Evolutionary conservation across 2,888 invertebrate genomes (phyloP).

Genomic region (Drosophila stalkeri): DNA sequence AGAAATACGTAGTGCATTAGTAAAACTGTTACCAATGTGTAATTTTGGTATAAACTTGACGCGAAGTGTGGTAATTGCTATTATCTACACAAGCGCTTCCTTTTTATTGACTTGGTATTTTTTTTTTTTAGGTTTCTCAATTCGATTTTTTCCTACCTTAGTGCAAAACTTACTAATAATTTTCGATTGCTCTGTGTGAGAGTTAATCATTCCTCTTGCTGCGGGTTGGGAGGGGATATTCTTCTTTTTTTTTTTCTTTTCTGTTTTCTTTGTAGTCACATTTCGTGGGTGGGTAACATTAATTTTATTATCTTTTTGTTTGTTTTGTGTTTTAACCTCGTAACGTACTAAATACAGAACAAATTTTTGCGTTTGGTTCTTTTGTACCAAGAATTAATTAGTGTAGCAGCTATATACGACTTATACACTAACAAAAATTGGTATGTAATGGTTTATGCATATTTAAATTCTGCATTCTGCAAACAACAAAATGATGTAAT

Average conservation of each 20-base stretch:
- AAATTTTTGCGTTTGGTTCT: constrained; percentile 35
- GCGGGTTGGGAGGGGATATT: constrained; percentile 12
- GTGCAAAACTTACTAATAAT: constrained; percentile 37
- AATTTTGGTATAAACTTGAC: constrained; percentile 34
- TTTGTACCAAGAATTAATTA: constrained; percentile 48
- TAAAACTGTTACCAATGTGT: constrained; percentile 52
- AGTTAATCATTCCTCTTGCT: constrained; percentile 20
- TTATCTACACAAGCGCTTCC: constrained; percentile 37
- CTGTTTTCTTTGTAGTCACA: constrained; percentile 42
- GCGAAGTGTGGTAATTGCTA: constrained; percentile 42
- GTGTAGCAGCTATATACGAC: constrained; percentile 57
- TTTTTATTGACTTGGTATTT: background rate
- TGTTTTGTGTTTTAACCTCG: constrained; percentile 32
- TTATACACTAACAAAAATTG: constrained; percentile 68
- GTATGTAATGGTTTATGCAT: constrained; percentile 36
- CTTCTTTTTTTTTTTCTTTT: background rate
- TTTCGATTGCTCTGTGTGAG: constrained; percentile 16
- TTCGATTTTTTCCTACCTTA: constrained; percentile 36
- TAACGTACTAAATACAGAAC: constrained; percentile 65
- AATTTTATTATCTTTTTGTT: constrained; percentile 63
- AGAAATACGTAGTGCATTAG: constrained; percentile 77
- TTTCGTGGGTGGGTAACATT: constrained; percentile 71
- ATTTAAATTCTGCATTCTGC: constrained; percentile 13
- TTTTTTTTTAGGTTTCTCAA: constrained; percentile 11
- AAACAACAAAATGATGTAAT: constrained; percentile 20